phyloP scores from a whole-genome alignment of 1,140 invertebrate species.

The Andricus grossulariae region DNA sequence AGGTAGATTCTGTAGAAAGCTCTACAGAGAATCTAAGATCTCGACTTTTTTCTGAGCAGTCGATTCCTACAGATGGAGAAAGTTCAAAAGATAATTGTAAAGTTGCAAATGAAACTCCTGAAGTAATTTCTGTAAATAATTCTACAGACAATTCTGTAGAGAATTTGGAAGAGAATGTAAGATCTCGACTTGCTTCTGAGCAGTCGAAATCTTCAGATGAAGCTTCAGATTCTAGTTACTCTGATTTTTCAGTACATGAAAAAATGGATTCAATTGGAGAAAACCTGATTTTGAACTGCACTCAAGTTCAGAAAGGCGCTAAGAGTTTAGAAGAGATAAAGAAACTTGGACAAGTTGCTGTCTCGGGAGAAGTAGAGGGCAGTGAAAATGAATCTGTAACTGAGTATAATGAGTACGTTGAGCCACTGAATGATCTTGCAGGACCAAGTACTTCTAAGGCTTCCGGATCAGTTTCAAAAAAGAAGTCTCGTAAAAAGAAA shows the following conservation, averaged over 20 bases:
- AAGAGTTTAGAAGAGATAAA: conserved; percentile 57
- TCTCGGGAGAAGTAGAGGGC: not conserved
- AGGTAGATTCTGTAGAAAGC: too few species aligned
- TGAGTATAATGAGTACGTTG: not conserved
- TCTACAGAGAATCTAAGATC: too few species aligned
- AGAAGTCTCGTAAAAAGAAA: not conserved
- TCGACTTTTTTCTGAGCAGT: too few species aligned
- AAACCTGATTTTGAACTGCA: conserved; percentile 60
- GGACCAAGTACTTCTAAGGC: not conserved
- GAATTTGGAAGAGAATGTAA: too few species aligned
- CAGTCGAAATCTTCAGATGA: not conserved
- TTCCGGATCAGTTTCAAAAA: too few species aligned
- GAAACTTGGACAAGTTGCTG: conserved; percentile 39
- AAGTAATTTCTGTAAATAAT: too few species aligned
- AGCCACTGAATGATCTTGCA: not conserved
- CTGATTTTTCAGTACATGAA: conserved; percentile 50
- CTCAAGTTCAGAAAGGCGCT: conserved; percentile 47
- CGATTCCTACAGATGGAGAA: too few species aligned
- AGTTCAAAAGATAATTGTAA: too few species aligned
- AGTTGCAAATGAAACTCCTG: too few species aligned
- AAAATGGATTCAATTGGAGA: not conserved
- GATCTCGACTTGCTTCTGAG: not conserved
- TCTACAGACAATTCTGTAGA: too few species aligned
- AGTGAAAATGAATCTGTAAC: not conserved
- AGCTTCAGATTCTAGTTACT: not conserved